Percentiles rank a stretch among this genome's conserved stretches.
Conservation (phyloP, 2,888 invertebrate species). For the Arrhopalites spinosus region DNA sequence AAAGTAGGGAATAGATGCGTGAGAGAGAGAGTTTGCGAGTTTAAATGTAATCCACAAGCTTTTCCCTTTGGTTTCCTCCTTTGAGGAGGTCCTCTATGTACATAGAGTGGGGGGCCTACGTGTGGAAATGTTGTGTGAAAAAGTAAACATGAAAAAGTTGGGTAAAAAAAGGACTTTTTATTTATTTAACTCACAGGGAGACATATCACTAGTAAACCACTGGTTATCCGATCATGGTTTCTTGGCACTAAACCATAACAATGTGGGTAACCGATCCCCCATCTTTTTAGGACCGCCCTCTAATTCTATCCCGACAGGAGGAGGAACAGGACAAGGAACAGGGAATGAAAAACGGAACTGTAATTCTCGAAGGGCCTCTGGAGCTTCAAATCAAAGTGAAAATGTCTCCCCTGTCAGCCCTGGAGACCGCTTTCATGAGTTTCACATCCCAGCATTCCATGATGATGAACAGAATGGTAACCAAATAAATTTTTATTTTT, state of each 20-base stretch:
- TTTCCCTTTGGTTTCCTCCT: no score
- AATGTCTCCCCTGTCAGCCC: constrained; percentile 51
- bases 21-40: no score
- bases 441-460: constrained; percentile 36
- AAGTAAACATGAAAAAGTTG: no score
- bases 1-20: no score
- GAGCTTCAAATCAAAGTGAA: constrained; percentile 51
- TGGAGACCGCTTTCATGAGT: constrained; percentile 45
- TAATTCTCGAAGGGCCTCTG: constrained; percentile 52
- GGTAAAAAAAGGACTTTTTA: no score
- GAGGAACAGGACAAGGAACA: neutral
- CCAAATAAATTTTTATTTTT: no score
- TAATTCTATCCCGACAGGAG: neutral
- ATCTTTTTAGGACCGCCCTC: constrained; percentile 46
- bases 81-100: no score
- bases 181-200: no score
- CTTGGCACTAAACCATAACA: constrained; percentile 59
- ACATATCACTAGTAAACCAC: constrained; percentile 61
- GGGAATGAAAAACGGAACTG: constrained; percentile 24
- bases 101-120: no score
- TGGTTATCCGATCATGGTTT: constrained; percentile 62
- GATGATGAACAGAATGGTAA: constrained; percentile 44
- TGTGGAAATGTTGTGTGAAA: no score
- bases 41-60: no score
- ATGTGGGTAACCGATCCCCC: constrained; percentile 54